phyloP scores from a whole-genome alignment of 2,113 vertebrate genomes.

The Pelvicachromis taeniatus region DNA sequence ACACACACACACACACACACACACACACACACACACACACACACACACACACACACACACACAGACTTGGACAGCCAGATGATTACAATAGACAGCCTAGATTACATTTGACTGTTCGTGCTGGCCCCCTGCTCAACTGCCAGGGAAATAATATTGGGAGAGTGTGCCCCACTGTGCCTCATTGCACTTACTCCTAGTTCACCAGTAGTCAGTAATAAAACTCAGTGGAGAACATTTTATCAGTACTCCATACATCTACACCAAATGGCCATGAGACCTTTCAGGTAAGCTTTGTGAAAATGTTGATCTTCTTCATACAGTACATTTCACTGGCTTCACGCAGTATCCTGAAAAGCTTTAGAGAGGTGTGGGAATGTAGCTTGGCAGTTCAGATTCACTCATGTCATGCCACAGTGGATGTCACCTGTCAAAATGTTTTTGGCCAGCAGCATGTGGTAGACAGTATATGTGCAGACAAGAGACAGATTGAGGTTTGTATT shows the following conservation, averaged over 20 bases:
- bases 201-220: neutral
- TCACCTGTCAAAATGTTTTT: neutral
- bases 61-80: neutral
- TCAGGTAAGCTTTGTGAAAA: neutral
- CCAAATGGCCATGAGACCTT: neutral
- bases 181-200: neutral
- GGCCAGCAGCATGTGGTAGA: neutral
- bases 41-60: neutral
- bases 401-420: neutral
- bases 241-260: neutral
- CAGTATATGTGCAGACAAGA: neutral
- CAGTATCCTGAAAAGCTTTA: neutral
- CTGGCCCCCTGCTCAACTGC: constrained; percentile 7
- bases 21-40: neutral
- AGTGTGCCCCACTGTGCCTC: neutral
- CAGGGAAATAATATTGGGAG: constrained; percentile 20
- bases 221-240: neutral
- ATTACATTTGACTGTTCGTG: constrained; percentile 29
- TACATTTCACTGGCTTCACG: neutral
- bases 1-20: too few species aligned
- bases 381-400: neutral
- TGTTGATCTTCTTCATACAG: neutral
- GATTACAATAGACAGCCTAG: constrained; percentile 38
- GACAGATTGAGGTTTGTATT: constrained; percentile 61
- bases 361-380: neutral